phyloP scores from a whole-genome alignment of 92 coral and sea anemone genomes.

The Porites rus region DNA sequence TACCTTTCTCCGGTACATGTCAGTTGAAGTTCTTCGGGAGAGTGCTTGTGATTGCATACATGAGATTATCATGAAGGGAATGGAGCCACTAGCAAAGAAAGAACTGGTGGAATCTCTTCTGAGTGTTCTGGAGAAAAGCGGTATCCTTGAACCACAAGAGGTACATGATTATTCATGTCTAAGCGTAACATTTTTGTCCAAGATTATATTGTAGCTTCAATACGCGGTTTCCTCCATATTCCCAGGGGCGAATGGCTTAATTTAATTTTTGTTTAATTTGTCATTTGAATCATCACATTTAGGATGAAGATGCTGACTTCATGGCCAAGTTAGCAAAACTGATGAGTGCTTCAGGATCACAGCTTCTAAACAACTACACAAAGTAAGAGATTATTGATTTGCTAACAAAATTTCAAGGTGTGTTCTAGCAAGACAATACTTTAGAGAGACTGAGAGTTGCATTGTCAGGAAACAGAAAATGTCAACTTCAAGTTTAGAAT shows the following conservation, averaged over 20 bases:
- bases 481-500: too few relatives aligned
- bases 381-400: constrained; percentile 67
- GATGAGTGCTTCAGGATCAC: constrained; percentile 83
- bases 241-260: too few relatives aligned
- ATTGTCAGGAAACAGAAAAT: too few relatives aligned
- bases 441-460: too few relatives aligned
- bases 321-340: constrained; percentile 93
- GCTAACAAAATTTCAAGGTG: too few relatives aligned
- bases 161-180: constrained; percentile 28
- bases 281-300: background rate
- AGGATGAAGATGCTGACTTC: constrained; percentile 93
- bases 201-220: too few relatives aligned
- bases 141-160: constrained; percentile 80
- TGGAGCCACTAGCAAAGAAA: constrained; percentile 95
- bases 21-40: constrained; percentile 89
- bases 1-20: constrained; percentile 74
- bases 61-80: constrained; percentile 95
- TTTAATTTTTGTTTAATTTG: too few relatives aligned
- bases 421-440: too few relatives aligned
- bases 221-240: too few relatives aligned
- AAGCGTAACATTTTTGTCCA: too few relatives aligned
- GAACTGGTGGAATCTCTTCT: constrained; percentile 90
- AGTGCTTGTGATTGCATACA: constrained; percentile 98
- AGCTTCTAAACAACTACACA: constrained; percentile 84
- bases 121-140: constrained; percentile 83